Base-by-base conservation (phyloP, 2,113 vertebrate species). In the Macheiramphus alcinus region DNA sequence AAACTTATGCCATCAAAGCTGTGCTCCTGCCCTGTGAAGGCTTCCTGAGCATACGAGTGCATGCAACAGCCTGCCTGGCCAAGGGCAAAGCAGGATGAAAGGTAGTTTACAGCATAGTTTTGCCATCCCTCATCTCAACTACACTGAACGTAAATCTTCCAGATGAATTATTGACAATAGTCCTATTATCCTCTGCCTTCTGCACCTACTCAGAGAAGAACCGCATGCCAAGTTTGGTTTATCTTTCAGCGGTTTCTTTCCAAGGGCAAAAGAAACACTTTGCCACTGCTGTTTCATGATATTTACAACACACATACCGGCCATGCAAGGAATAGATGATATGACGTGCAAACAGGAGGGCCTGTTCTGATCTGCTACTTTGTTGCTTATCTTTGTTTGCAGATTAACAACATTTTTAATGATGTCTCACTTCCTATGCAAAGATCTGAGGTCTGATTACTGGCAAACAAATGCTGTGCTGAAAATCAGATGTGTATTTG, bases 281-380 rank as follows among this genome's bases (percentile, higher is more conserved):
- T 52, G 50, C 50, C 8, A 5, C 45, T 50, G 34, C 32, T 45
- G 2, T 74, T 83, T 83, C 73, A 32, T 71, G 13, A 4, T 53
- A 38, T 27, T 75, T 87, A 26, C 32, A 52, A 20, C 23, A 90
- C 27, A 18, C 2, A 0, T 31, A 36, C 25, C 1, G 0, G 42
- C 29, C 26, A 20, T 9, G 19, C 19, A 62, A 93, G 52, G 34
- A 67, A 75, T 45, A 68, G 21, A 55, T 4, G 2, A 36, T 53
- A 58, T 71, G 16, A 67, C 0, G 0, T 43, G 58, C 34, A 45
- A 43, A 67, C 1, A 2, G 2, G 7, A 76, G 17, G 11, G 25
- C 10, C 27, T 63, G 16, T 52, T 85, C 47, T 56, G 36, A 52
- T 86, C 71, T 62, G 10, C 6, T 83, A 18, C 15, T 70, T 61